A percentile compares a stretch with the other conserved stretches of the same genome.
Conservation (phyloP, 2,888 invertebrate genomes). For the Chymomyza procnemis region DNA sequence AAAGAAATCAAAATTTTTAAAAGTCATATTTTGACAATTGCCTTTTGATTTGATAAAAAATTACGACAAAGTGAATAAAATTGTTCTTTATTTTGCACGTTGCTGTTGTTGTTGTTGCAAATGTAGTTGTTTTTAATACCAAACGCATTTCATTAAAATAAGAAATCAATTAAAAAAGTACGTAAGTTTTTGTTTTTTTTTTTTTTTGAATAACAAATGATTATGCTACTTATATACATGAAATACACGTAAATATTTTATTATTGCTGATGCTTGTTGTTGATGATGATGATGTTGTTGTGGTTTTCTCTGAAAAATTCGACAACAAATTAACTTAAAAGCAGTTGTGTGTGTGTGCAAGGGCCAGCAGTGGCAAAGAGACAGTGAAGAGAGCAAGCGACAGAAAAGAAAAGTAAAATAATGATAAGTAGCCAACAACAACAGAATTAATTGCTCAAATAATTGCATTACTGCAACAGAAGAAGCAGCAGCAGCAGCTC, state of each 20-base stretch:
- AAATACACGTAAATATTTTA: constrained; percentile 12
- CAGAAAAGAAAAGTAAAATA: constrained; percentile 4
- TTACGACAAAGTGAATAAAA: too few relatives aligned
- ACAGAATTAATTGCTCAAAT: not conserved
- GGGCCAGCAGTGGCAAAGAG: constrained; percentile 3
- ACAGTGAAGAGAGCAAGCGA: constrained; percentile 14
- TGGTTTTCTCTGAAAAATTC: constrained; percentile 41
- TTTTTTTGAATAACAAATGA: not conserved
- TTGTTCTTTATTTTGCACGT: constrained; percentile 62
- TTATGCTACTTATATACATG: constrained; percentile 11
- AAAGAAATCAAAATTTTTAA: not conserved
- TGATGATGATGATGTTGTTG: constrained; percentile 57
- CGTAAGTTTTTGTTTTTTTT: not conserved
- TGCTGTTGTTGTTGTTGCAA: constrained; percentile 61
- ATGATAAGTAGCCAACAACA: not conserved
- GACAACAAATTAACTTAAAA: not conserved
- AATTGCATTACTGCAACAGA: constrained; percentile 3
- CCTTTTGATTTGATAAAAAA: constrained; percentile 12
- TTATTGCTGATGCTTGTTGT: constrained; percentile 68
- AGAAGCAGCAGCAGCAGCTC: constrained; percentile 49
- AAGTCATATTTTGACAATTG: constrained; percentile 3
- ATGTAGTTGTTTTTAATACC: constrained; percentile 38
- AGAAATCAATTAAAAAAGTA: not conserved
- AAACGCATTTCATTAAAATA: not conserved
- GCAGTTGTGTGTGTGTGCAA: not conserved